Evolutionary conservation across 2,888 invertebrate genomes (phyloP).

Genomic region (Sisyra terminalis): DNA sequence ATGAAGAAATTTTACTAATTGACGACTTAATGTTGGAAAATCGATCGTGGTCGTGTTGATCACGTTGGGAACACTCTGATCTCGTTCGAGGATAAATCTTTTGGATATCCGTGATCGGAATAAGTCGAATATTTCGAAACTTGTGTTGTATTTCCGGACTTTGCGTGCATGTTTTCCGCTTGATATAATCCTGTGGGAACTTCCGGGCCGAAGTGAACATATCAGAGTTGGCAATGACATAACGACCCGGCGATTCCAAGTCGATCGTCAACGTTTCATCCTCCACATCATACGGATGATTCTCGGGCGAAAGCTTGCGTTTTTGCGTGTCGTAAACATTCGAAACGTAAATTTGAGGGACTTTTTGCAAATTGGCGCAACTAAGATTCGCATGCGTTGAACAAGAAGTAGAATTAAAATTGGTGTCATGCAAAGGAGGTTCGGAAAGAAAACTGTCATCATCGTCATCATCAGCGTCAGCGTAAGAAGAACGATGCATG

Average conservation of each 20-base stretch:
- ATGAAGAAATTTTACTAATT: too few species aligned
- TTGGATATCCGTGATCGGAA: constrained; percentile 6
- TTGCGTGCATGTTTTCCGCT: neutral
- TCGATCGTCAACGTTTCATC: constrained; percentile 2
- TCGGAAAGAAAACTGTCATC: constrained; percentile 7
- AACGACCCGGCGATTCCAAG: neutral
- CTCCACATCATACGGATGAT: neutral
- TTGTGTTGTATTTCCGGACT: constrained; percentile 1
- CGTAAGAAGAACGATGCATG: neutral
- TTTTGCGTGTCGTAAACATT: neutral
- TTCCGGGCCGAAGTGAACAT: neutral
- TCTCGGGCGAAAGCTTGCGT: too few species aligned
- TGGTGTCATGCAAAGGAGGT: constrained; percentile 4
- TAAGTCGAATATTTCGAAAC: constrained; percentile 5
- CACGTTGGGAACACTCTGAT: neutral
- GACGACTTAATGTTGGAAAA: too few species aligned
- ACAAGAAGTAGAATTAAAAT: neutral
- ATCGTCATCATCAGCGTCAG: constrained; percentile 4
- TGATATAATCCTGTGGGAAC: constrained; percentile 5
- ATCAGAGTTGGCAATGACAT: neutral
- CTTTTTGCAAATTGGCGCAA: neutral
- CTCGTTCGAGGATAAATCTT: neutral
- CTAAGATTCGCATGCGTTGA: constrained; percentile 5
- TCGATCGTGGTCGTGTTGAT: too few species aligned
- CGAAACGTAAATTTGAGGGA: constrained; percentile 1